Evolutionary conservation across 2,113 vertebrate genomes (phyloP).

Genomic region (Petaurus breviceps): DNA sequence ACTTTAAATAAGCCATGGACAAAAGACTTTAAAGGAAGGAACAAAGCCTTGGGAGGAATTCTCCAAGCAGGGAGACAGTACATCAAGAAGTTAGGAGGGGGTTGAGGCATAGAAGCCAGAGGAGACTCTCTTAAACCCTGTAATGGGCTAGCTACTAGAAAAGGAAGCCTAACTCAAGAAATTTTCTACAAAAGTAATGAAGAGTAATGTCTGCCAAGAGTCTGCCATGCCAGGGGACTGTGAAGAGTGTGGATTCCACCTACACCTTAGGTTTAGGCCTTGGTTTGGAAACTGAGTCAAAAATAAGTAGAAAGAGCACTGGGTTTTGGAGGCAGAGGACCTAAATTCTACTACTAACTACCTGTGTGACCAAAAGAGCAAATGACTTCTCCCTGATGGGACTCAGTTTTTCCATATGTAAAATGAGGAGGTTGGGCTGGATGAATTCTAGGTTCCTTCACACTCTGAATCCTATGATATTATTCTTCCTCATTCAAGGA

Average conservation of each 20-base stretch:
- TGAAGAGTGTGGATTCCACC: neutral
- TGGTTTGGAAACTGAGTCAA: neutral
- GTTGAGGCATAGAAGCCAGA: neutral
- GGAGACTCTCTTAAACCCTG: neutral
- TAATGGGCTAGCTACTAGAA: neutral
- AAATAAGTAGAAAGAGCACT: neutral
- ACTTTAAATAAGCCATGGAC: neutral
- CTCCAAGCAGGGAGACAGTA: neutral
- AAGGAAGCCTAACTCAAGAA: neutral
- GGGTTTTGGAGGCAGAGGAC: neutral
- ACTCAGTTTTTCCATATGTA: too few species aligned
- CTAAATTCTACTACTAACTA: neutral
- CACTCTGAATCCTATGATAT: too few species aligned
- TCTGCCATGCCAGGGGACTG: neutral
- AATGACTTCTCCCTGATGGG: too few species aligned
- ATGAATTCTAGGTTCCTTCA: too few species aligned
- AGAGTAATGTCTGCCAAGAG: neutral
- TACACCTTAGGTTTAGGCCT: neutral
- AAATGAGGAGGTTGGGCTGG: too few species aligned
- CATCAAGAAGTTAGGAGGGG: neutral
- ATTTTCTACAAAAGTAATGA: neutral
- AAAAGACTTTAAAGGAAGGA: neutral
- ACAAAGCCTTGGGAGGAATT: neutral
- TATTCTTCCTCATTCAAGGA: neutral
- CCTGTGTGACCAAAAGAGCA: too few species aligned